Evolutionary conservation across 2,888 invertebrate genomes (phyloP).

Genomic region (Parnassius smintheus): DNA sequence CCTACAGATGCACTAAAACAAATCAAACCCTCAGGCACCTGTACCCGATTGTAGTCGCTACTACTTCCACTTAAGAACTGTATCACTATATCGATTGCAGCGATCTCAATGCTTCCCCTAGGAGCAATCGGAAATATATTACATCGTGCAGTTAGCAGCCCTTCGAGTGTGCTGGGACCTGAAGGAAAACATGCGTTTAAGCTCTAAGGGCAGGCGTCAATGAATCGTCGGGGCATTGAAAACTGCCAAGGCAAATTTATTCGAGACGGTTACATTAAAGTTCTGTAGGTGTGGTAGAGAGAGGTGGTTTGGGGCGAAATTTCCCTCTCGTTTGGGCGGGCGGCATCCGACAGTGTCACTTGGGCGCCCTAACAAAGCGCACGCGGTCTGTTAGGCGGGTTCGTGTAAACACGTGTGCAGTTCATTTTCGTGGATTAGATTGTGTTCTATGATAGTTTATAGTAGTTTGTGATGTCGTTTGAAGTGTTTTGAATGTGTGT

Average conservation of each 20-base stretch:
- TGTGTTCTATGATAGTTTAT: conserved; percentile 20
- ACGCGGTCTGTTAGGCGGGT: conserved; percentile 33
- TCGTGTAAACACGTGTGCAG: conserved; percentile 28
- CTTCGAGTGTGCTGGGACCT: conserved; percentile 32
- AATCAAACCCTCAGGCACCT: conserved; percentile 3
- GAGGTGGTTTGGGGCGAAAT: conserved; percentile 48
- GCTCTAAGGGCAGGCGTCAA: conserved; percentile 57
- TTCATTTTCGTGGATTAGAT: conserved; percentile 12
- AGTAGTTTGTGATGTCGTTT: conserved; percentile 16
- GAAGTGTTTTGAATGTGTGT: conserved; percentile 10
- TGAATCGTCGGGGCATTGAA: conserved; percentile 67
- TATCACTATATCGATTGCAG: conserved; percentile 9
- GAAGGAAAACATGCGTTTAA: conserved; percentile 45
- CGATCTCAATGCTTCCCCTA: conserved; percentile 21
- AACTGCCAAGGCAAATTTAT: conserved; percentile 45
- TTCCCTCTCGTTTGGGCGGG: conserved; percentile 72
- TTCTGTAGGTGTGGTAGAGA: conserved; percentile 38
- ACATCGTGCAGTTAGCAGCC: conserved; percentile 29
- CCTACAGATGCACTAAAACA: conserved; percentile 20
- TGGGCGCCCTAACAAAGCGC: conserved; percentile 46
- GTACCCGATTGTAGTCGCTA: conserved; percentile 1
- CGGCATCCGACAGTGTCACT: conserved; percentile 47
- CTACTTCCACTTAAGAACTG: conserved; percentile 11
- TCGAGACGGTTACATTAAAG: conserved; percentile 41
- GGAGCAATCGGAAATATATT: conserved; percentile 37